Evolutionary conservation across 2,888 invertebrate species (phyloP).

Genomic region (Lithophane socia): DNA sequence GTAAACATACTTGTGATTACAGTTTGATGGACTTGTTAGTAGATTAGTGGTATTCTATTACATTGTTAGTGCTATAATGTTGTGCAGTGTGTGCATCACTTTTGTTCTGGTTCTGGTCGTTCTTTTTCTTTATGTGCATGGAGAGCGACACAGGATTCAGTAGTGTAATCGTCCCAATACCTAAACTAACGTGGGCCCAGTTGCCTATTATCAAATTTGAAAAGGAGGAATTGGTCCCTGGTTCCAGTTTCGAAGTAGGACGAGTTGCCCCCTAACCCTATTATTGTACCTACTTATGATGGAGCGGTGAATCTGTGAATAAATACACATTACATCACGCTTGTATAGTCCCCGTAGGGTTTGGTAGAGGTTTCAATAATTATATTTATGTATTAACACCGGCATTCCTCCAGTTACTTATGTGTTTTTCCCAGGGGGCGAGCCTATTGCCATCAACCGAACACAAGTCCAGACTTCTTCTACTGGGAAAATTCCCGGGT

Average conservation of each 20-base stretch:
- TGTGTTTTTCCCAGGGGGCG: too few relatives aligned
- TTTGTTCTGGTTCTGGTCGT: neutral
- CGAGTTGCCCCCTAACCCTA: too few relatives aligned
- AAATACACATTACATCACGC: neutral
- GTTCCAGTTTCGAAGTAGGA: too few relatives aligned
- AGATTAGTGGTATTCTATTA: constrained; percentile 58
- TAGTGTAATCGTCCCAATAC: too few relatives aligned
- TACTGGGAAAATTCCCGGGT: neutral
- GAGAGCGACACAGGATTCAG: neutral
- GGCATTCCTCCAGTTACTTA: neutral
- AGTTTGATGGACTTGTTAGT: constrained; percentile 61
- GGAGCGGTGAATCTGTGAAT: neutral
- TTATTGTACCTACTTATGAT: neutral
- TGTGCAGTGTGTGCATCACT: constrained; percentile 33
- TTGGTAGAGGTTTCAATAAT: too few relatives aligned
- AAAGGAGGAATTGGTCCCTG: too few relatives aligned
- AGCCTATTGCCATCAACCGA: too few relatives aligned
- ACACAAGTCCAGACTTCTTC: neutral
- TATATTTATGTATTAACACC: too few relatives aligned
- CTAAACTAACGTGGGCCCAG: too few relatives aligned
- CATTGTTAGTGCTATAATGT: constrained; percentile 9
- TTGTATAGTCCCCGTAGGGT: neutral
- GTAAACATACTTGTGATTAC: constrained; percentile 56
- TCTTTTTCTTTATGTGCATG: neutral
- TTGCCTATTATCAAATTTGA: too few relatives aligned